phyloP scores from a whole-genome alignment of 2,113 vertebrate species.

The Phalacrocorax carbo region DNA sequence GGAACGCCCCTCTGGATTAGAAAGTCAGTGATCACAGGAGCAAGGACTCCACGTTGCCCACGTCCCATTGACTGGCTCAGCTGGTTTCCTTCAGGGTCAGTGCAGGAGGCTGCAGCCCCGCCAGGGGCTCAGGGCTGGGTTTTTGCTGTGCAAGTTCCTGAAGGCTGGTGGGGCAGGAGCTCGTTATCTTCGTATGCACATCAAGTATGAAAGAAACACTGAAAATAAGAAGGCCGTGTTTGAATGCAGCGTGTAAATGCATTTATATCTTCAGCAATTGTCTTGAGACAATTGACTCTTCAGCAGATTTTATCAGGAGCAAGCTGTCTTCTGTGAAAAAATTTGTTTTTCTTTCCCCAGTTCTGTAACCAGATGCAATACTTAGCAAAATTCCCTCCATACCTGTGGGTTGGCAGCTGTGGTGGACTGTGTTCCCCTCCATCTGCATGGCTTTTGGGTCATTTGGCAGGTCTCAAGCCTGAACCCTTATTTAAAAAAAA shows the following conservation, averaged over 20 bases:
- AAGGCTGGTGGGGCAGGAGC: background rate
- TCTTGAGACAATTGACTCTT: background rate
- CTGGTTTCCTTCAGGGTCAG: background rate
- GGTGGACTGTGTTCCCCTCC: background rate
- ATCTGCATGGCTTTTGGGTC: background rate
- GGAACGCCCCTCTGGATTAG: background rate
- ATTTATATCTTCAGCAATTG: background rate
- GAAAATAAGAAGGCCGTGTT: background rate
- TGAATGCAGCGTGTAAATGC: background rate
- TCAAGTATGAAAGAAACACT: background rate
- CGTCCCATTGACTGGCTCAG: background rate
- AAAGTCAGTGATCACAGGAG: background rate
- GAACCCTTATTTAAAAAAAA: background rate
- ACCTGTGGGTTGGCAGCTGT: background rate
- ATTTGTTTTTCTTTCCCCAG: background rate
- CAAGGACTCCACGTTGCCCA: background rate
- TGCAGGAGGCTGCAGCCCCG: background rate
- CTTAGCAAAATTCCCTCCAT: conserved; percentile 17
- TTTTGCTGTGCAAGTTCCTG: background rate
- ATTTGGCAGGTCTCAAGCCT: background rate
- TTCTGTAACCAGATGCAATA: background rate
- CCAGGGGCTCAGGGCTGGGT: background rate
- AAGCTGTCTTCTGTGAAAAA: background rate
- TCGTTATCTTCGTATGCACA: background rate
- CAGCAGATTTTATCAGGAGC: background rate